Percentiles rank a stretch among this genome's conserved stretches.
Conservation (phyloP, 2,888 invertebrate genomes). For the Agrilus cyanescens region DNA sequence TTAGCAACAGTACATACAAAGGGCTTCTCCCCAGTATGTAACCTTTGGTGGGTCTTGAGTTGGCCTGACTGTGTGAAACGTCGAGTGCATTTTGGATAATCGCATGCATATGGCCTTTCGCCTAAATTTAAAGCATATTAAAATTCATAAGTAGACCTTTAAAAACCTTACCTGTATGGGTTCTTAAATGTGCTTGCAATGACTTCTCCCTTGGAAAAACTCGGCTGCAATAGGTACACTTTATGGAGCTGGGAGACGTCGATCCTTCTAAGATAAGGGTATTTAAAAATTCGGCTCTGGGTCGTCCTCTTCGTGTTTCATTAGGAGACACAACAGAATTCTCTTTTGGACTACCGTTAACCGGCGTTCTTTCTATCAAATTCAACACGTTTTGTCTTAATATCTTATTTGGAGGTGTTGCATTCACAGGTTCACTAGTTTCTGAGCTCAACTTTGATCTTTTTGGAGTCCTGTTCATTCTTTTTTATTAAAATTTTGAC, state of each 20-base stretch:
- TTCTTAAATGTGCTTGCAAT: constrained; percentile 54
- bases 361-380: constrained; percentile 16
- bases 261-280: constrained; percentile 58
- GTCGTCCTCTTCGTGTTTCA: constrained; percentile 50
- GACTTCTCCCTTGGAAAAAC: constrained; percentile 68
- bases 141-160: neutral
- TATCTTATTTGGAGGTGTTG: constrained; percentile 14
- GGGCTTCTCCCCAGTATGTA: constrained; percentile 68
- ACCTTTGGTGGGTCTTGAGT: constrained; percentile 61
- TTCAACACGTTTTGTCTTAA: constrained; percentile 12
- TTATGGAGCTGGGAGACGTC: constrained; percentile 55
- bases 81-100: constrained; percentile 57
- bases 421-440: constrained; percentile 10
- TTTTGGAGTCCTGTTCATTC: constrained; percentile 18
- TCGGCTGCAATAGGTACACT: constrained; percentile 56
- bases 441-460: constrained; percentile 12
- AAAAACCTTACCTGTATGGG: constrained; percentile 44
- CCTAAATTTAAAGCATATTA: constrained; percentile 36
- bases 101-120: constrained; percentile 61
- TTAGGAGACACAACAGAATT: constrained; percentile 23
- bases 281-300: constrained; percentile 56
- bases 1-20: constrained; percentile 52
- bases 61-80: constrained; percentile 69
- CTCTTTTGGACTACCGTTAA: constrained; percentile 16
- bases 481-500: constrained; percentile 13